A percentile compares a stretch with the other conserved stretches of the same genome.
These are phyloP conservation scores for Triplophysa tibetana DNA, from an alignment of 2,113 vertebrate genomes.

Conservation along the genomic window DNA sequence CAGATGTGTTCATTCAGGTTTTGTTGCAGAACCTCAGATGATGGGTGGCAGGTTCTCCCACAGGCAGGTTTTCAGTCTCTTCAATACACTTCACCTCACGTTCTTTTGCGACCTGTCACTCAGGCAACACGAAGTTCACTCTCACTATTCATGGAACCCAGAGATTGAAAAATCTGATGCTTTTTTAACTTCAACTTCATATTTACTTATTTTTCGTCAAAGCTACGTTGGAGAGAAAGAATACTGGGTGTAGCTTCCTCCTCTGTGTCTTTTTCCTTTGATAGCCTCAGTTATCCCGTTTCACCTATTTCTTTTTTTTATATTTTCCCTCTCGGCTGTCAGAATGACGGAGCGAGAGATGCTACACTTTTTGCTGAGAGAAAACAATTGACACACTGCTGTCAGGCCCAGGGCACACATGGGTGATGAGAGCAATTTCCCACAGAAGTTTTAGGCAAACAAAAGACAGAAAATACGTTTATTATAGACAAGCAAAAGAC, in stretches of 20 bases:
- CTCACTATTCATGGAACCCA: slow-evolving; percentile 3
- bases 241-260: slow-evolving; percentile 25
- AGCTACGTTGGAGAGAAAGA: slow-evolving; percentile 7
- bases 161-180: slow-evolving; percentile 25
- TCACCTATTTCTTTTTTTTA: background rate
- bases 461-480: background rate
- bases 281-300: slow-evolving; percentile 32
- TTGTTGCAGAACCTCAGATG: background rate
- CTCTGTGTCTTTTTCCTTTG: slow-evolving; percentile 20
- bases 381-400: slow-evolving; percentile 44
- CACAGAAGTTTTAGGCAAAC: background rate
- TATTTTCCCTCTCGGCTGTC: slow-evolving; percentile 27
- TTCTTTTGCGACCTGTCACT: background rate
- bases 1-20: background rate
- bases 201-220: background rate
- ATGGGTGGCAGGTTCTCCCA: background rate
- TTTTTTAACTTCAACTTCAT: slow-evolving; percentile 21
- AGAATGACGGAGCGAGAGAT: slow-evolving; percentile 31
- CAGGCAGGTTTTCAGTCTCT: background rate
- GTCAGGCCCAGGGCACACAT: slow-evolving; percentile 30
- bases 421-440: slow-evolving; percentile 38
- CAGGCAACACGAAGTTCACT: background rate
- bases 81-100: background rate
- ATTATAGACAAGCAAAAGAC: background rate
- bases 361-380: slow-evolving; percentile 22